phyloP scores from a whole-genome alignment of 2,113 vertebrate species.

The Rhinolophus sinicus region DNA sequence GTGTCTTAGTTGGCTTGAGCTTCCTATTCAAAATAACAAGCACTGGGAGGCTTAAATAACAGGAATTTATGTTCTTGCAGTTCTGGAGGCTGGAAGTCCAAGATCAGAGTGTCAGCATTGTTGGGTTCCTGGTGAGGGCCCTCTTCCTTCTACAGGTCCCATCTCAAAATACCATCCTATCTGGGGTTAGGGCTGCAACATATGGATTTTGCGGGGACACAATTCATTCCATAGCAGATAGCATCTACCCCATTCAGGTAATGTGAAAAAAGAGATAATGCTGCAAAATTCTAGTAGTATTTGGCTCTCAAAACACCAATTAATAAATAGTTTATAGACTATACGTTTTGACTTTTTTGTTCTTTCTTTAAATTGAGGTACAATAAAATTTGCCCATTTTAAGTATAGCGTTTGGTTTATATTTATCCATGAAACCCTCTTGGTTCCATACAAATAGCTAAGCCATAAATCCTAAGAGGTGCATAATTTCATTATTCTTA shows the following conservation, averaged over 20 bases:
- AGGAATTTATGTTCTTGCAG: background rate
- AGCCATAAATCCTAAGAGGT: constrained; percentile 22
- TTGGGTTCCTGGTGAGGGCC: background rate
- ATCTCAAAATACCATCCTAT: background rate
- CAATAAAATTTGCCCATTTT: background rate
- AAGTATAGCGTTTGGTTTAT: background rate
- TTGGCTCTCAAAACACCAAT: background rate
- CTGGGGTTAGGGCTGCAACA: background rate
- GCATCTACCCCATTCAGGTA: background rate
- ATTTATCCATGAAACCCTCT: background rate
- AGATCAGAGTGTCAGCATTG: background rate
- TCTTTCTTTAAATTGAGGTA: background rate
- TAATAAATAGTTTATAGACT: background rate
- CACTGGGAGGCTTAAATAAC: background rate
- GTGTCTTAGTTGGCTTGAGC: background rate
- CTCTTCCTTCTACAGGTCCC: background rate
- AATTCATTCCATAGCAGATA: background rate
- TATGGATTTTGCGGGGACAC: background rate
- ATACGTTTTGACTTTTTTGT: background rate
- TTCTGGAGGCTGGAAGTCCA: background rate
- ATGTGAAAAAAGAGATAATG: background rate
- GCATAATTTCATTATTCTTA: constrained; percentile 45
- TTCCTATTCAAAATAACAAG: background rate
- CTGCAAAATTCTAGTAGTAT: background rate
- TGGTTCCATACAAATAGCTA: background rate